Base-by-base conservation (phyloP, 1,140 invertebrate genomes). In the Heliconius hewitsoni region DNA sequence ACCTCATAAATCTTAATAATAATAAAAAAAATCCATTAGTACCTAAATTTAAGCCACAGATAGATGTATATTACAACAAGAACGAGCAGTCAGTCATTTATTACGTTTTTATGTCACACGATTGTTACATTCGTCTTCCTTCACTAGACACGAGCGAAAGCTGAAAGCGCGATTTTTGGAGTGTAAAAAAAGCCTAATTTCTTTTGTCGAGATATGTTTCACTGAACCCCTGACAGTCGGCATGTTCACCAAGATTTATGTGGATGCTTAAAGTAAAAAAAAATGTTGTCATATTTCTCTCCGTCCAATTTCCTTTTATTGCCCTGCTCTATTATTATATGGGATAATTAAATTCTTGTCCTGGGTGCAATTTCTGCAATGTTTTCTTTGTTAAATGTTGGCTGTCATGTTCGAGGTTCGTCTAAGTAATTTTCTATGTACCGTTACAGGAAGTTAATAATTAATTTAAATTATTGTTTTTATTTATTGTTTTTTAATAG, bases 151-250 rank as follows among this genome's bases (percentile, higher is more conserved):
- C 39, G 71, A 80, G 57, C 55, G 71, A 80, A 60, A 42, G 71
- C 73, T 57, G 79, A 50, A 19, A 16, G 37, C 30, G 50, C 37
- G 76, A 81, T 81, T 81, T 81, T 81, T 77, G 76, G n/a, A 57
- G 57, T 55, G 50, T 55, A 11, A 71, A 77, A 46, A 77, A 81
- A 75, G 39, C 71, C 75, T 74, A 71, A 81, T 77, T 77, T 74
- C 79, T 76, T 76, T 77, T 81, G 79, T 77, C 74, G 73, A 27
- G 42, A 74, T 71, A 74, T 81, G 79, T 77, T 81, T 77, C 71
- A 74, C 79, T 46, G 50, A 71, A 66, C 39, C 60, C 46, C 55
- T 81, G 79, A 76, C 79, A 81, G 79, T 71, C 60, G 42, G 71
- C 72, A 42, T 81, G 57, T 77, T 77, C 73, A 2, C 39, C 73